Conservation (phyloP, 2,113 vertebrate genomes). For the Balaeniceps rex region DNA sequence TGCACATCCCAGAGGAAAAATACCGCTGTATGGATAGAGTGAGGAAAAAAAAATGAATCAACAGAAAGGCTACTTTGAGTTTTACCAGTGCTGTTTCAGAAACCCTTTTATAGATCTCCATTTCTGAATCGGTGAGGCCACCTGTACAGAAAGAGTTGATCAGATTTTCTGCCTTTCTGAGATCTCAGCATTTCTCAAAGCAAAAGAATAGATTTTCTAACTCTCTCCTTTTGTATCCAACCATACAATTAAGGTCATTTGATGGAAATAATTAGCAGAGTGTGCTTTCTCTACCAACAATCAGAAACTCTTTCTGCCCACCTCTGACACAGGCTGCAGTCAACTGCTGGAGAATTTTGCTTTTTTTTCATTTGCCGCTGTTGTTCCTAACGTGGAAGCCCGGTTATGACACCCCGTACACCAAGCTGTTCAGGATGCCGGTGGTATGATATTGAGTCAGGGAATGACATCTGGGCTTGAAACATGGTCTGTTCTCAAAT, state of each 20-base stretch:
- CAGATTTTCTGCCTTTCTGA: not conserved
- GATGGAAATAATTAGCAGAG: not conserved
- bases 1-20: not conserved
- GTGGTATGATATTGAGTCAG: not conserved
- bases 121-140: not conserved
- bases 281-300: not conserved
- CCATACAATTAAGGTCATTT: not conserved
- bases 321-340: not conserved
- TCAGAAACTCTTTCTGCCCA: not conserved
- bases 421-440: rapidly evolving
- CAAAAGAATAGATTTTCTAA: not conserved
- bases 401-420: not conserved
- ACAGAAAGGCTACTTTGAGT: not conserved
- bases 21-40: not conserved
- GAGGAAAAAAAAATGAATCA: not conserved
- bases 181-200: not conserved
- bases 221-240: not conserved
- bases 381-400: not conserved
- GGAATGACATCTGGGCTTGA: not conserved
- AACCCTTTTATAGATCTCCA: not conserved
- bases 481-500: not conserved
- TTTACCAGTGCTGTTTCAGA: not conserved
- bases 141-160: not conserved
- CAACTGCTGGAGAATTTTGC: not conserved
- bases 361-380: not conserved